Conservation (phyloP, 2,797 vertebrate genomes). For the Huso huso region DNA sequence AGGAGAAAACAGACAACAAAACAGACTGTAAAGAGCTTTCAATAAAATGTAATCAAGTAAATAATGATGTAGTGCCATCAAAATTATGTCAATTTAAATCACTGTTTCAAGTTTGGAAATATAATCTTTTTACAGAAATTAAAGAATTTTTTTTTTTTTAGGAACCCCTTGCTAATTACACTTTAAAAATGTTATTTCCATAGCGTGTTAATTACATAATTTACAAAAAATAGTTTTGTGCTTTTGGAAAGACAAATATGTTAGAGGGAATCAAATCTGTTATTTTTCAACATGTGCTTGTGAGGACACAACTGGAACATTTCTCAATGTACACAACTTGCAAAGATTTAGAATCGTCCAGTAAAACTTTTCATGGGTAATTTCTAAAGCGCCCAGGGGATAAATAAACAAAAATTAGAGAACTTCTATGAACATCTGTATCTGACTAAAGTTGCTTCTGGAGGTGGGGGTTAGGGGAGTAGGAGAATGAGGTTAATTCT, state of each 20-base stretch:
- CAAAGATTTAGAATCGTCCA: constrained; percentile 21
- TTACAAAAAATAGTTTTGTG: background rate
- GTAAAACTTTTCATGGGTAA: background rate
- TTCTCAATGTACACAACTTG: constrained; percentile 24
- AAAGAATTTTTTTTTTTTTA: too few species aligned
- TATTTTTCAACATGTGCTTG: constrained; percentile 39
- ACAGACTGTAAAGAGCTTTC: too few species aligned
- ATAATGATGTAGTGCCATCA: too few species aligned
- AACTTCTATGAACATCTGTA: constrained; percentile 25
- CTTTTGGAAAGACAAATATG: background rate
- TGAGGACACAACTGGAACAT: constrained; percentile 32
- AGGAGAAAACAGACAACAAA: too few species aligned
- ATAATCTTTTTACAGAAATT: too few species aligned
- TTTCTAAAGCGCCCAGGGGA: background rate
- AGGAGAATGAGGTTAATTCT: too few species aligned
- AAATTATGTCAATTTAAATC: too few species aligned
- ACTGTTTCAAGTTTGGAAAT: too few species aligned
- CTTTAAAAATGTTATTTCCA: too few species aligned
- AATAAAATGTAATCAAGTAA: too few species aligned
- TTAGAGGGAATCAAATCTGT: constrained; percentile 16
- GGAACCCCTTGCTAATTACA: too few species aligned
- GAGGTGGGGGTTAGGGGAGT: too few species aligned
- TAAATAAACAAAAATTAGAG: background rate
- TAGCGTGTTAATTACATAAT: background rate
- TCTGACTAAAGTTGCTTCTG: constrained; percentile 13